Evolutionary conservation across 2,888 invertebrate genomes (phyloP).

Genomic region (Pristionchus arcanus): DNA sequence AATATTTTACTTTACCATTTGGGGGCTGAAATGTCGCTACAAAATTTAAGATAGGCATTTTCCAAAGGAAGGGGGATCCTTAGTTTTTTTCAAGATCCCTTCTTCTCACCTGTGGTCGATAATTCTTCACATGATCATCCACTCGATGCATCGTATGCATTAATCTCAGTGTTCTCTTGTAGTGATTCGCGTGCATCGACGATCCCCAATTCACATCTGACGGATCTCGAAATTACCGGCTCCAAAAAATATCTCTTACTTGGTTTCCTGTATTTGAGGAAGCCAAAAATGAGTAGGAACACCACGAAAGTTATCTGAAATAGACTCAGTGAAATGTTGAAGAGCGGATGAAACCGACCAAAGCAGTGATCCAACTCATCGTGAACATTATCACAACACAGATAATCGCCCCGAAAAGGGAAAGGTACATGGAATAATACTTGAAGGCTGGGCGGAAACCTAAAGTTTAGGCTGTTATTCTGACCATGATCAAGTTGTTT

Average conservation of each 20-base stretch:
- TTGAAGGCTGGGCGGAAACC: conserved; percentile 79
- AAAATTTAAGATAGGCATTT: too few species aligned
- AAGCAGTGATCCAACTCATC: conserved; percentile 80
- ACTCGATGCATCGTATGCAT: conserved; percentile 90
- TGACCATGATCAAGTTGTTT: too few species aligned
- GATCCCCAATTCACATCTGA: conserved; percentile 95
- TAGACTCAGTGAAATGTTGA: background rate
- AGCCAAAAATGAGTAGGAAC: conserved; percentile 48
- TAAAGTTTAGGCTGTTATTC: conserved; percentile 47
- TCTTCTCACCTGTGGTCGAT: conserved; percentile 81
- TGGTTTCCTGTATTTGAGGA: conserved; percentile 51
- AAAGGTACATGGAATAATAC: conserved; percentile 92
- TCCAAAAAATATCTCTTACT: background rate
- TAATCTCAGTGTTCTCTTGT: conserved; percentile 91
- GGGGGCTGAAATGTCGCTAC: too few species aligned
- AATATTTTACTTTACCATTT: too few species aligned
- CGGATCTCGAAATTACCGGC: conserved; percentile 30
- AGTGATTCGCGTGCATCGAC: conserved; percentile 94
- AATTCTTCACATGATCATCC: conserved; percentile 96
- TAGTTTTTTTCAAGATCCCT: too few species aligned
- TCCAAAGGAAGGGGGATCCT: too few species aligned
- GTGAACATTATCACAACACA: conserved; percentile 82
- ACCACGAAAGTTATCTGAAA: conserved; percentile 51
- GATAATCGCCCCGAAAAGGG: conserved; percentile 87
- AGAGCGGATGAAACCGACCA: background rate